A percentile compares a stretch with the other conserved stretches of the same genome.
Evolutionary conservation across 2,888 invertebrate species (phyloP).

Genomic region (Hirtodrosophila histrioides): DNA sequence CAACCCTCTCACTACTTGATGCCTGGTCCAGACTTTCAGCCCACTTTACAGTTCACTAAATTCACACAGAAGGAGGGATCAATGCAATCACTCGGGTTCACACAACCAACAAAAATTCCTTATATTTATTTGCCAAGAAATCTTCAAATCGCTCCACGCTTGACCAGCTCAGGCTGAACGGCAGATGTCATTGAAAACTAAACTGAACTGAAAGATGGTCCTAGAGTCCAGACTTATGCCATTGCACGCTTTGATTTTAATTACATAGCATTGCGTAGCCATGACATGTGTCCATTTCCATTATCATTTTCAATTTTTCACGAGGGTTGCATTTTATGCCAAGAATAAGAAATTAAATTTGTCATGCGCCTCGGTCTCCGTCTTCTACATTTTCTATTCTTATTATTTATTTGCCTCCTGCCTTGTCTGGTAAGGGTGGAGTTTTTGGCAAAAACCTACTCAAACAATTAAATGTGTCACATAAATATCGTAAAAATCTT

Average conservation of each 20-base stretch:
- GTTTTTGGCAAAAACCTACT: conserved; percentile 66
- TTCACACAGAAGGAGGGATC: conserved; percentile 38
- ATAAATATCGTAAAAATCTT: conserved; percentile 69
- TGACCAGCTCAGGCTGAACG: conserved; percentile 36
- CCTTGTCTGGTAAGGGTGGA: conserved; percentile 10
- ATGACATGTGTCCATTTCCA: conserved; percentile 69
- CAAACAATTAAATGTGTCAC: conserved; percentile 74
- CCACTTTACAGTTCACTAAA: conserved; percentile 62
- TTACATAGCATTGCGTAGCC: conserved; percentile 53
- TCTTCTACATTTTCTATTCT: conserved; percentile 19
- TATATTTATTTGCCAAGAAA: conserved; percentile 47
- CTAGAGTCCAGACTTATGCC: conserved; percentile 50
- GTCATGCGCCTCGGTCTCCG: conserved; percentile 66
- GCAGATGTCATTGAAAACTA: conserved; percentile 30
- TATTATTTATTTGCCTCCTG: conserved; percentile 28
- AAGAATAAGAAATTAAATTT: conserved; percentile 80
- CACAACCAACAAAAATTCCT: conserved; percentile 6
- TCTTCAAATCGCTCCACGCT: conserved; percentile 23
- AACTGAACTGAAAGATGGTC: neutral
- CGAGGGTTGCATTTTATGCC: conserved; percentile 50
- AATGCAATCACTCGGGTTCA: conserved; percentile 40
- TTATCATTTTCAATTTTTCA: conserved; percentile 13
- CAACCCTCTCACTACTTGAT: conserved; percentile 50
- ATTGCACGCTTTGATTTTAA: conserved; percentile 76
- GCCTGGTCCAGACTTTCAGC: conserved; percentile 26